A percentile compares a stretch with the other conserved stretches of the same genome.
These are phyloP conservation scores for Trachurus trachurus DNA, from an alignment of 2,797 vertebrate genomes.

Conservation along the genomic window DNA sequence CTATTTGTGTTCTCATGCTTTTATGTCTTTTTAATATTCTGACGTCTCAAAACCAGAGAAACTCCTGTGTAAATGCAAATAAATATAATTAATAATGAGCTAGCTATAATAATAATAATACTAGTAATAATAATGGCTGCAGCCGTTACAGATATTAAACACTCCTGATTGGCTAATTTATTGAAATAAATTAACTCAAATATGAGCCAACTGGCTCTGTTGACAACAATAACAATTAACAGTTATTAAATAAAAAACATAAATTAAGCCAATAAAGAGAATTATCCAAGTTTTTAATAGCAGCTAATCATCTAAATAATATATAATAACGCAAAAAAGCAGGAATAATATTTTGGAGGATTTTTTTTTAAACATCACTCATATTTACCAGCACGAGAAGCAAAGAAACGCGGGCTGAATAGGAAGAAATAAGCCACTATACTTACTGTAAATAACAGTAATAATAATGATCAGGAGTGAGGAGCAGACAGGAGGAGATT, in stretches of 20 bases:
- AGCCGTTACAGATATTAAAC: neutral
- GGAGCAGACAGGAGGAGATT: constrained; percentile 43
- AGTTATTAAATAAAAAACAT: neutral
- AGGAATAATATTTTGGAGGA: neutral
- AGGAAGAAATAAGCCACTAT: neutral
- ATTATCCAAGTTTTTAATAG: neutral
- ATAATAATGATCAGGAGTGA: constrained; percentile 43
- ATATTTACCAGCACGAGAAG: neutral
- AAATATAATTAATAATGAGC: neutral
- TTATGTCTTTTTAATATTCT: neutral
- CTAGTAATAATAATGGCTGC: neutral
- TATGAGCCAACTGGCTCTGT: neutral
- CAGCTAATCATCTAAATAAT: neutral
- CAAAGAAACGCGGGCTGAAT: neutral
- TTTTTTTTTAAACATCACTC: neutral
- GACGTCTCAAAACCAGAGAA: neutral
- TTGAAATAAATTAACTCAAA: neutral
- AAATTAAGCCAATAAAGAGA: neutral
- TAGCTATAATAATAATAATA: neutral
- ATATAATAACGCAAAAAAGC: neutral
- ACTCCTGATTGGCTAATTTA: neutral
- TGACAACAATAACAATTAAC: neutral
- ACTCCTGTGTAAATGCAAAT: neutral
- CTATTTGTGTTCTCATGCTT: neutral
- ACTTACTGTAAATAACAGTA: constrained; percentile 54